phyloP scores from a whole-genome alignment of 2,113 vertebrate genomes.

The Equus przewalskii region DNA sequence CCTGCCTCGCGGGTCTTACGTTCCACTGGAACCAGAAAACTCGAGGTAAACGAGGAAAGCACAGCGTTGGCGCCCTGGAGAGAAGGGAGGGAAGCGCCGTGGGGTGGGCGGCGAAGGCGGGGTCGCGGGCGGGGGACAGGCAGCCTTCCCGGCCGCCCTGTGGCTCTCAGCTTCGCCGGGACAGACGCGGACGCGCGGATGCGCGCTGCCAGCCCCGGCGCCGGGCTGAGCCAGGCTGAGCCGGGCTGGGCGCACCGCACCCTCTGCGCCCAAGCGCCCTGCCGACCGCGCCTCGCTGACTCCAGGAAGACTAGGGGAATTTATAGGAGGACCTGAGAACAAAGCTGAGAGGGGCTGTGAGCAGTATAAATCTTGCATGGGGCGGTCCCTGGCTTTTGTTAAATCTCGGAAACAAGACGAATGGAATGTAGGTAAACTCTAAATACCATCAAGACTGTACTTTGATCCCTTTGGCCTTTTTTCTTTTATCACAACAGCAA shows the following conservation, averaged over 20 bases:
- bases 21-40: background rate
- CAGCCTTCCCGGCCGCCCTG: background rate
- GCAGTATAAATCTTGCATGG: background rate
- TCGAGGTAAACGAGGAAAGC: background rate
- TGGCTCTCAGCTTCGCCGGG: background rate
- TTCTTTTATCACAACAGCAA: background rate
- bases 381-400: background rate
- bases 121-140: background rate
- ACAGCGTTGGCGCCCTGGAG: fast-evolving
- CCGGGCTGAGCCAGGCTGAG: no score
- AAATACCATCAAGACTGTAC: background rate
- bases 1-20: background rate
- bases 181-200: background rate
- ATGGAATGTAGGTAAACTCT: background rate
- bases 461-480: background rate
- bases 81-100: background rate
- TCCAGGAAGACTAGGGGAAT: background rate
- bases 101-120: fast-evolving
- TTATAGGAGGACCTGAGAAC: background rate
- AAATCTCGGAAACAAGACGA: background rate
- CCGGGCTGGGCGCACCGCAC: no score
- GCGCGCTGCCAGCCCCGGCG: fast-evolving
- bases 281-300: background rate
- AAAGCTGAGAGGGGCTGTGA: background rate
- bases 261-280: background rate